Evolutionary conservation across 2,888 invertebrate species (phyloP), one percentile per base, ranked within the genome.

Genomic region (Odontothrips loti): DNA sequence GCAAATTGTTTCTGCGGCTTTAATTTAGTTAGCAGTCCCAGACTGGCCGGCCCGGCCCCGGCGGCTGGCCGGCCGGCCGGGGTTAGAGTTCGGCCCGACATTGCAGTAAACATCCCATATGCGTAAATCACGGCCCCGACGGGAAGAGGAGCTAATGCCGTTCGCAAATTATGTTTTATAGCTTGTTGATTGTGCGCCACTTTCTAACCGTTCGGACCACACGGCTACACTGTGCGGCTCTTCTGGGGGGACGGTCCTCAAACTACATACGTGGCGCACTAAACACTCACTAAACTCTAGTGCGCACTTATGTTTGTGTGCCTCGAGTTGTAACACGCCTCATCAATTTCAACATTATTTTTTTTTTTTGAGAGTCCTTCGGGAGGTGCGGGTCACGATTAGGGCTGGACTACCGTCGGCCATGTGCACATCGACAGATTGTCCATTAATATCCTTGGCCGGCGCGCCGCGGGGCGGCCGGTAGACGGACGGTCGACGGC

Each of bases 1-100:
- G 68, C 68, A 75, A 75, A 75, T 75, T 75, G 68, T 75, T 75
- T 75, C 23, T 75, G 68, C 23, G 68, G 68, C 68, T 75, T 75
- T 75, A 27, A 75, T 75, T 75, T 75, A 27, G 68, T 75, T 11
- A 75, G 68, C 68, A 58, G 17, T 6, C 58, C 8, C 51, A 17
- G 51, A 17, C 51, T 17, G 51, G 51, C 15, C 51, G 9, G 51
- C 51, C 51, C 17, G 51, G 48, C 48, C 34, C 3, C 34, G 34
- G 34, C 34, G 34, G 34, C 34, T n/a, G n/a, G n/a, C n/a, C n/a
- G n/a, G n/a, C 48, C 48, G 48, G 68, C 68, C 68, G 23, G 10
- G 68, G 68, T 75, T 75, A 75, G 68, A 75, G 68, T 75, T 75
- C 68, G 58, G 34, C 58, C 58, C 58, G 15, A 1, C 58, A 75